A percentile compares a stretch with the other conserved stretches of the same genome.
Conservation (phyloP, 37 sponge, comb jelly and placozoan genomes). For the Aphrocallistes beatrix region DNA sequence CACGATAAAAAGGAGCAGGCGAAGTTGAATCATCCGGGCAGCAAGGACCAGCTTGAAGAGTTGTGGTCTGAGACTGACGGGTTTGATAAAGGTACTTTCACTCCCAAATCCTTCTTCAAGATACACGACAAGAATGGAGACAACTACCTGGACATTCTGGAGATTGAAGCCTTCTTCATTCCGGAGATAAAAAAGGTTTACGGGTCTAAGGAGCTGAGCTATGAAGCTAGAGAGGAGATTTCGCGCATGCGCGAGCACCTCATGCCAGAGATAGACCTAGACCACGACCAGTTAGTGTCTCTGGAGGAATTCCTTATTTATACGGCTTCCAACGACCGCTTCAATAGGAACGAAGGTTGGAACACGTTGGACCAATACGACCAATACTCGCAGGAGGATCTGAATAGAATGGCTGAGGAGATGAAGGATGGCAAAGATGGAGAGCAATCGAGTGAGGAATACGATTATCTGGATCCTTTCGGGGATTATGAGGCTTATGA, state of each 20-base stretch:
- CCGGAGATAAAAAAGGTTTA: conserved; percentile 21
- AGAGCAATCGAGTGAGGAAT: background rate
- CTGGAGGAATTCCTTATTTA: background rate
- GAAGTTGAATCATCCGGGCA: background rate
- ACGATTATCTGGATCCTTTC: background rate
- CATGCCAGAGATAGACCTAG: background rate
- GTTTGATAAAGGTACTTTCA: conserved; percentile 27
- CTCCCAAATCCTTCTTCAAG: conserved; percentile 26
- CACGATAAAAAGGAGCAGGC: background rate
- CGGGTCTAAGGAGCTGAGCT: background rate
- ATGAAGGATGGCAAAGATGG: background rate
- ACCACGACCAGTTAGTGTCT: background rate
- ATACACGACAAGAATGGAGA: conserved; percentile 28
- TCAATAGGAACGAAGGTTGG: conserved; percentile 1
- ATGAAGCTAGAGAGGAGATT: background rate
- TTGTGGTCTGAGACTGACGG: conserved; percentile 29
- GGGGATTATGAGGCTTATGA: no score
- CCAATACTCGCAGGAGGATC: conserved; percentile 1
- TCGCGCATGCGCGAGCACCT: background rate
- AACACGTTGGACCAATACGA: background rate
- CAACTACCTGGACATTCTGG: conserved; percentile 15
- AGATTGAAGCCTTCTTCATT: conserved; percentile 24
- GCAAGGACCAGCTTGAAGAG: background rate
- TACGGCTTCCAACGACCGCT: background rate
- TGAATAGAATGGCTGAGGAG: background rate